Evolutionary conservation across 2,888 invertebrate genomes (phyloP).

Genomic region (Hyles lineata): DNA sequence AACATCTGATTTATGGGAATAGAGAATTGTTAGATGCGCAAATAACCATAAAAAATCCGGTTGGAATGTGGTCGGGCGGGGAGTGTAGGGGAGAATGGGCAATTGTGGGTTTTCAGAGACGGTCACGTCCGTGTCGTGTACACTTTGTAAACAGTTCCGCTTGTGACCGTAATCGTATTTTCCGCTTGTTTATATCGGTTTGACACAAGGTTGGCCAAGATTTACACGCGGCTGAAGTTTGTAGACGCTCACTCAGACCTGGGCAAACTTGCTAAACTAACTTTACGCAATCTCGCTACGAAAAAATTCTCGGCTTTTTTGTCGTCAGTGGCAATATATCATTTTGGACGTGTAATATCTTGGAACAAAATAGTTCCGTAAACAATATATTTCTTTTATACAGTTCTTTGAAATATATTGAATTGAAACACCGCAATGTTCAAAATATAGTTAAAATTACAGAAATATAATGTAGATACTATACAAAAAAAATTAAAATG

Average conservation of each 20-base stretch:
- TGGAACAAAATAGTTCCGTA: neutral
- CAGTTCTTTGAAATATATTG: neutral
- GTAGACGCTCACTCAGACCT: constrained; percentile 52
- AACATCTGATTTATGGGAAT: constrained; percentile 55
- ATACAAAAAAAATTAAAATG: too few relatives aligned
- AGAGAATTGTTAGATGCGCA: constrained; percentile 54
- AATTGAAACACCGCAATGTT: too few relatives aligned
- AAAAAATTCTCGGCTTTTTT: constrained; percentile 30
- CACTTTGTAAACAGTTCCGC: constrained; percentile 75
- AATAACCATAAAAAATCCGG: constrained; percentile 55
- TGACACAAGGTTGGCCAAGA: constrained; percentile 60
- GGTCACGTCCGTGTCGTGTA: constrained; percentile 60
- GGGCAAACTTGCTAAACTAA: constrained; percentile 44
- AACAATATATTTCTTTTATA: neutral
- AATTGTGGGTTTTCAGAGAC: neutral
- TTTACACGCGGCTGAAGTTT: constrained; percentile 57
- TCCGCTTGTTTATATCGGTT: constrained; percentile 69
- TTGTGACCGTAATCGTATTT: constrained; percentile 69
- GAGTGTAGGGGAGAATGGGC: neutral
- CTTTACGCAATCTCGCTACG: constrained; percentile 27
- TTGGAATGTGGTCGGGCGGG: constrained; percentile 48
- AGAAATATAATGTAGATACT: too few relatives aligned
- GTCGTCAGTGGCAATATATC: constrained; percentile 12
- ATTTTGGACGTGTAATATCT: neutral
- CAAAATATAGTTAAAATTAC: too few relatives aligned